A percentile compares a stretch with the other conserved stretches of the same genome.
Conservation (phyloP, 2,888 invertebrate genomes). For the Leucophora obtusa region DNA sequence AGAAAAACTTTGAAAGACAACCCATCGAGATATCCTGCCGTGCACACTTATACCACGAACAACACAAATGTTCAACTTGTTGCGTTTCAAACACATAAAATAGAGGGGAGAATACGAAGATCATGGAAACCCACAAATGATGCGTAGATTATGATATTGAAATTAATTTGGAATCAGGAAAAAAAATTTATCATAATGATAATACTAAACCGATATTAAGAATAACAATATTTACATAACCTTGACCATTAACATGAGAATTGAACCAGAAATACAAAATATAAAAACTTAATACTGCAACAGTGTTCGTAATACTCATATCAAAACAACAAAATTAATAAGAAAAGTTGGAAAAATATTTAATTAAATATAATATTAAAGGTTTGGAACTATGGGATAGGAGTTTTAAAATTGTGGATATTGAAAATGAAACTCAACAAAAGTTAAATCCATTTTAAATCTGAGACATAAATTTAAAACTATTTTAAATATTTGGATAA, state of each 20-base stretch:
- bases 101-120: background rate
- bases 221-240: slow-evolving; percentile 67
- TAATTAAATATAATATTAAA: background rate
- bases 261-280: background rate
- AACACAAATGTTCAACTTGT: slow-evolving; percentile 34
- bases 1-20: slow-evolving; percentile 60
- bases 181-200: slow-evolving; percentile 16
- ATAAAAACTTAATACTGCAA: background rate
- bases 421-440: too few species aligned
- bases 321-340: background rate
- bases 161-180: slow-evolving; percentile 15
- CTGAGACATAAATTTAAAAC: too few species aligned
- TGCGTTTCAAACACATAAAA: slow-evolving; percentile 15
- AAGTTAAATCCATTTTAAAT: too few species aligned
- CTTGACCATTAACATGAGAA: slow-evolving; percentile 68
- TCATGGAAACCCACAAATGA: slow-evolving; percentile 17
- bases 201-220: slow-evolving; percentile 34
- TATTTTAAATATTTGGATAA: too few species aligned
- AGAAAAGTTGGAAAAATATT: background rate
- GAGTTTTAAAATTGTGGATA: background rate
- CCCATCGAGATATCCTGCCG: slow-evolving; percentile 71
- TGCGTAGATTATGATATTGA: slow-evolving; percentile 50
- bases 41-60: slow-evolving; percentile 60
- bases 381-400: background rate
- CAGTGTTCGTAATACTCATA: background rate